A percentile compares a stretch with the other conserved stretches of the same genome.
Evolutionary conservation across 2,888 invertebrate genomes (phyloP).

Genomic region (Eupithecia tripunctaria): DNA sequence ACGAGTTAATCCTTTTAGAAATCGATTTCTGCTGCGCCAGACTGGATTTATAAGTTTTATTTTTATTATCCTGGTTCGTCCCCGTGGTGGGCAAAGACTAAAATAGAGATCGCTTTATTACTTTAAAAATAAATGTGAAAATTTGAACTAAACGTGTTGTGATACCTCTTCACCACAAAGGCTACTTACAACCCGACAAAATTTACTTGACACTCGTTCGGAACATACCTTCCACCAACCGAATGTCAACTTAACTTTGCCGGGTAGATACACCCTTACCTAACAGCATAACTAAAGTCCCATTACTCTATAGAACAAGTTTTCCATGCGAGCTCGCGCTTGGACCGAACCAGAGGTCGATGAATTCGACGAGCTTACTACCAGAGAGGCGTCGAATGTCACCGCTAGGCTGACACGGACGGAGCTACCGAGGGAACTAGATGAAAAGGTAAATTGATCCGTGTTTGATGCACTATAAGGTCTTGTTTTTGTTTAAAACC

Average conservation of each 20-base stretch:
- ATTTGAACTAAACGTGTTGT: background rate
- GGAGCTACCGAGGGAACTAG: conserved; percentile 61
- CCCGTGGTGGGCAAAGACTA: too few species aligned
- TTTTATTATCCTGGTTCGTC: too few species aligned
- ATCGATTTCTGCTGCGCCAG: background rate
- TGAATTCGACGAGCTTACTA: conserved; percentile 59
- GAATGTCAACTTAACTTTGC: conserved; percentile 8
- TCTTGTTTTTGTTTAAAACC: background rate
- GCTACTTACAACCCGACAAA: conserved; percentile 17
- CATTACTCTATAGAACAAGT: conserved; percentile 87
- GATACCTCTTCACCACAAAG: conserved; percentile 36
- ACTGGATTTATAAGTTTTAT: too few species aligned
- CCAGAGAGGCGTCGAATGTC: conserved; percentile 62
- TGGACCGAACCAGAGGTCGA: conserved; percentile 88
- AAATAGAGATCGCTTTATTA: background rate
- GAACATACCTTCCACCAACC: background rate
- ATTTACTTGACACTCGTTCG: background rate
- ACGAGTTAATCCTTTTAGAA: background rate
- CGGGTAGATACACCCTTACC: background rate
- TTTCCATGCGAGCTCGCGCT: conserved; percentile 91
- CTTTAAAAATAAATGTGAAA: background rate
- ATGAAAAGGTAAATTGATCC: conserved; percentile 61
- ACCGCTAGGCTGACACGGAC: conserved; percentile 64
- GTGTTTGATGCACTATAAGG: background rate
- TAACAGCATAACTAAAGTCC: conserved; percentile 19